Conservation (phyloP, 37 sponge, comb jelly and placozoan species). For the Axinella damicornis region DNA sequence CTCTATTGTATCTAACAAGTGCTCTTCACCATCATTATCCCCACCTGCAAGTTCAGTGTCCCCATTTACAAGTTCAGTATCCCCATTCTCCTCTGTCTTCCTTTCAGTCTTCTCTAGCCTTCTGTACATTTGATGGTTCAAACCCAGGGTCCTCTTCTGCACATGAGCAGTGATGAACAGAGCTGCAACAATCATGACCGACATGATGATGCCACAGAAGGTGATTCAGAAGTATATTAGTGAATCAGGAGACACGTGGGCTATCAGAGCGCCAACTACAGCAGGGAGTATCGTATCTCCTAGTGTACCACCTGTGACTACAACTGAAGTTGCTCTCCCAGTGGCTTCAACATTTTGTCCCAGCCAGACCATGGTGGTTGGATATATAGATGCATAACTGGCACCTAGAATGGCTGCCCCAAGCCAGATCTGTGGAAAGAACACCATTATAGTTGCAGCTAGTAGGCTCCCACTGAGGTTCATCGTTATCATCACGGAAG, state of each 20-base stretch:
- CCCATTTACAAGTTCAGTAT: too few species aligned
- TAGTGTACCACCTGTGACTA: slow-evolving; percentile 37
- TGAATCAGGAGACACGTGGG: slow-evolving; percentile 2
- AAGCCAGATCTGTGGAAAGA: slow-evolving; percentile 42
- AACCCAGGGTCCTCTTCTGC: background rate
- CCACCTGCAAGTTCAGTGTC: too few species aligned
- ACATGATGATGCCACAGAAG: slow-evolving; percentile 15
- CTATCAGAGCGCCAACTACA: slow-evolving; percentile 32
- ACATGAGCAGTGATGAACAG: slow-evolving; percentile 6
- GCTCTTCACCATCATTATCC: too few species aligned
- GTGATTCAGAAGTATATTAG: slow-evolving; percentile 46
- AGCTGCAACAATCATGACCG: background rate
- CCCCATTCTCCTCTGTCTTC: too few species aligned
- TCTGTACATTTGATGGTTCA: background rate
- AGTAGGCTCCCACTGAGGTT: slow-evolving; percentile 50
- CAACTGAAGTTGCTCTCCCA: slow-evolving; percentile 40
- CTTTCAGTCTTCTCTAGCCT: background rate
- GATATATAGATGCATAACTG: slow-evolving; percentile 59
- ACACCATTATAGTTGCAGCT: slow-evolving; percentile 25
- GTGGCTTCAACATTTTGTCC: slow-evolving; percentile 26
- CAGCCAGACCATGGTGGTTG: slow-evolving; percentile 56
- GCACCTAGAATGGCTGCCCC: slow-evolving; percentile 40
- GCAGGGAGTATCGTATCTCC: slow-evolving; percentile 58
- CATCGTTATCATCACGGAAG: slow-evolving; percentile 43
- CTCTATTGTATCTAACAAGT: too few species aligned